phyloP scores from a whole-genome alignment of 37 sponge, comb jelly and placozoan genomes.

The Beroe ovata region DNA sequence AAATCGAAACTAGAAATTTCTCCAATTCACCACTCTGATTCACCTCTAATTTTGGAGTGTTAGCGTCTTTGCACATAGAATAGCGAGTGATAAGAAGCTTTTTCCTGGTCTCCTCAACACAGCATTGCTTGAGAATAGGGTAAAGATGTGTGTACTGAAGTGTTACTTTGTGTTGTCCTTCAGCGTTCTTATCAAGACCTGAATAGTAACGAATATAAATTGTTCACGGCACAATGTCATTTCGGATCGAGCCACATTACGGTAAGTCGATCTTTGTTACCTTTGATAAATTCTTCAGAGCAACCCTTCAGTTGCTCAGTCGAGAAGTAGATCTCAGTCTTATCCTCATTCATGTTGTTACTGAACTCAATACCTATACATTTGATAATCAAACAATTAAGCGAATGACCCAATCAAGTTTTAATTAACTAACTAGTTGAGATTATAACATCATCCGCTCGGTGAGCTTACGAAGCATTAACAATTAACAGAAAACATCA shows the following conservation, averaged over 20 bases:
- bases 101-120: slow-evolving; percentile 35
- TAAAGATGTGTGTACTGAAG: slow-evolving; percentile 33
- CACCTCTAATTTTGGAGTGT: slow-evolving; percentile 57
- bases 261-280: background rate
- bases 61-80: slow-evolving; percentile 47
- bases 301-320: slow-evolving; percentile 64
- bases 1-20: background rate
- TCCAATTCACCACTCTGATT: background rate
- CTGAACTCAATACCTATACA: slow-evolving; percentile 17
- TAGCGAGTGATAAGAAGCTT: slow-evolving; percentile 35
- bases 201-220: background rate
- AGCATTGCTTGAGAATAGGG: slow-evolving; percentile 40
- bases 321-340: slow-evolving; percentile 2
- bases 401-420: too few relatives aligned
- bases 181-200: slow-evolving; percentile 33
- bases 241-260: too few relatives aligned
- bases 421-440: too few relatives aligned
- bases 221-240: too few relatives aligned
- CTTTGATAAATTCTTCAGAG: slow-evolving; percentile 20
- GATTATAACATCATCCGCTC: too few relatives aligned
- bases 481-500: too few relatives aligned
- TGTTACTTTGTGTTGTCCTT: slow-evolving; percentile 29
- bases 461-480: too few relatives aligned
- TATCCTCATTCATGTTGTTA: slow-evolving; percentile 64
- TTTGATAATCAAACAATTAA: too few relatives aligned